Evolutionary conservation across 2,797 vertebrate species (phyloP).

Genomic region (Artibeus jamaicensis): DNA sequence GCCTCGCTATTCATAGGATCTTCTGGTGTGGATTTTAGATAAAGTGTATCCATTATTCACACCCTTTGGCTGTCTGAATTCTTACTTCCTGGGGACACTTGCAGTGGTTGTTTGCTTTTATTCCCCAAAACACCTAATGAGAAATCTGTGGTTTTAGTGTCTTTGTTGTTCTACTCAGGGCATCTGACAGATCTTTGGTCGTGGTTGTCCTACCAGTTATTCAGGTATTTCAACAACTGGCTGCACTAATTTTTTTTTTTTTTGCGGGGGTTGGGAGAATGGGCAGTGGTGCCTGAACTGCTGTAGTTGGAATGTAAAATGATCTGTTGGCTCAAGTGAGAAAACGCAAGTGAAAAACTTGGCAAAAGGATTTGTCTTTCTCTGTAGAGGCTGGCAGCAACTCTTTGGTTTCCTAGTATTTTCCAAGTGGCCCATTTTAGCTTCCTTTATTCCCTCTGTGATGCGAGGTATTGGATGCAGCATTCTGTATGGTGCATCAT

Average conservation of each 20-base stretch:
- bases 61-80: neutral
- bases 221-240: constrained; percentile 56
- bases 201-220: constrained; percentile 41
- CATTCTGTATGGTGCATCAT: neutral
- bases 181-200: neutral
- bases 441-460: constrained; percentile 2
- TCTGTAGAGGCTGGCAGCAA: neutral
- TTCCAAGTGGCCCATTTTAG: neutral
- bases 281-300: neutral
- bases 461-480: neutral
- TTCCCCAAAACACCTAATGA: neutral
- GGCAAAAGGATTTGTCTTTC: constrained; percentile 38
- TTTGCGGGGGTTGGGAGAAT: neutral
- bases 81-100: neutral
- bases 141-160: constrained; percentile 36
- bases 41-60: neutral
- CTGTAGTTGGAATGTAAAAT: constrained; percentile 2
- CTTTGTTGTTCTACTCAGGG: neutral
- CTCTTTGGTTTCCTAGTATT: constrained; percentile 12
- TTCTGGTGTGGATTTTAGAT: neutral
- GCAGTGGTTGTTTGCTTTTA: constrained; percentile 15
- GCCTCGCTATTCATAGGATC: neutral
- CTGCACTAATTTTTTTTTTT: neutral
- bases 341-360: neutral
- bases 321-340: constrained; percentile 27